These are phyloP conservation scores for Pelodytes ibericus DNA, from an alignment of 2,797 vertebrate genomes.

Conservation along the genomic window DNA sequence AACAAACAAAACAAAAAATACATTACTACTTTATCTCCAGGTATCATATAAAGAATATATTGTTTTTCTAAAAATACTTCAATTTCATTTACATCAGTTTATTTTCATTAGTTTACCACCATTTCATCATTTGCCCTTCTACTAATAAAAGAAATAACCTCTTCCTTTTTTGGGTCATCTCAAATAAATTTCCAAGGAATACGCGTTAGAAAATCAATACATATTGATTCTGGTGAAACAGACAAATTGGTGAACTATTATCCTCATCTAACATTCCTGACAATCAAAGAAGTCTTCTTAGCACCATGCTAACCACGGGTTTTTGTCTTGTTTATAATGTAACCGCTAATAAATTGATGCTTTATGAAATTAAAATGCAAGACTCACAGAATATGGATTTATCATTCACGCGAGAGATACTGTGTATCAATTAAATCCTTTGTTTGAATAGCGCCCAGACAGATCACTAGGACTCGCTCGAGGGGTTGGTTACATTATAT, in stretches of 20 bases:
- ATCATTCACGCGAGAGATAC: slow-evolving; percentile 25
- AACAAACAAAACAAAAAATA: not conserved
- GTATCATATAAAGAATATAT: not conserved
- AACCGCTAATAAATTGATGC: slow-evolving; percentile 24
- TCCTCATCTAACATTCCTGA: slow-evolving; percentile 56
- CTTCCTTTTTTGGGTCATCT: slow-evolving; percentile 54
- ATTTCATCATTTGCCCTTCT: slow-evolving; percentile 51
- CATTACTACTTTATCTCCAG: not conserved
- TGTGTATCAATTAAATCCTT: slow-evolving; percentile 7
- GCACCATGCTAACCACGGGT: not conserved
- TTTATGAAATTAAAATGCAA: slow-evolving; percentile 42
- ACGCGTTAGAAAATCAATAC: slow-evolving; percentile 50
- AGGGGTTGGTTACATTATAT: not conserved
- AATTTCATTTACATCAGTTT: slow-evolving; percentile 48
- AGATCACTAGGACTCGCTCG: not conserved
- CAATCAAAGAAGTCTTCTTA: slow-evolving; percentile 50
- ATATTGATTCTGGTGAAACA: slow-evolving; percentile 54
- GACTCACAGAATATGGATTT: slow-evolving; percentile 30
- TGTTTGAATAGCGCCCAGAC: not conserved
- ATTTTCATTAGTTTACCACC: slow-evolving; percentile 48
- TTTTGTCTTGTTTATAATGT: slow-evolving; percentile 7
- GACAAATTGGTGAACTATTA: slow-evolving; percentile 55
- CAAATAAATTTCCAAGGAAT: slow-evolving; percentile 54
- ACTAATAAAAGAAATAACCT: slow-evolving; percentile 56
- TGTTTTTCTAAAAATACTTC: slow-evolving; percentile 6